Percentiles rank a stretch among this genome's conserved stretches.
phyloP scores from a whole-genome alignment of 2,888 invertebrate genomes.

The Cheilosia scutellata region DNA sequence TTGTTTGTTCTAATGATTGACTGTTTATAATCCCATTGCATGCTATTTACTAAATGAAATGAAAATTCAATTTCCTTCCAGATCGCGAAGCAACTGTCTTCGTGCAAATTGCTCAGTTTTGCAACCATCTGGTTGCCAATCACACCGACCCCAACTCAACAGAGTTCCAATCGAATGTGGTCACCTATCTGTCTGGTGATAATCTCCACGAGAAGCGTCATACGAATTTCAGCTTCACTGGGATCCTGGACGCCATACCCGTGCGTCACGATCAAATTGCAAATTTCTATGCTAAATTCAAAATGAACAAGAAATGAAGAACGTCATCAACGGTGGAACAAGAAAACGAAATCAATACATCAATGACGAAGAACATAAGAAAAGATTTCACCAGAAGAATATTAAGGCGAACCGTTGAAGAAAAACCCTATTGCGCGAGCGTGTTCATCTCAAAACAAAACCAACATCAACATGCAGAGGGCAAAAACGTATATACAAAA shows the following conservation, averaged over 20 bases:
- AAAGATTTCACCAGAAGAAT: slow-evolving; percentile 75
- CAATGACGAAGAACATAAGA: slow-evolving; percentile 74
- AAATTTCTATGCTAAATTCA: slow-evolving; percentile 94
- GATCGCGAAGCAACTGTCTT: slow-evolving; percentile 84
- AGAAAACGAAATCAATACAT: slow-evolving; percentile 72
- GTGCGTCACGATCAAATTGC: slow-evolving; percentile 92
- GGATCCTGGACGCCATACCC: slow-evolving; percentile 92
- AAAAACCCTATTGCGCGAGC: slow-evolving; percentile 70
- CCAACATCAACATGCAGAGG: slow-evolving; percentile 58
- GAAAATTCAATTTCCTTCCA: slow-evolving; percentile 60
- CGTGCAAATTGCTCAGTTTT: slow-evolving; percentile 83
- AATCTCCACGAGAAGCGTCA: slow-evolving; percentile 82
- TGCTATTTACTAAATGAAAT: not conserved
- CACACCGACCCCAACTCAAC: slow-evolving; percentile 85
- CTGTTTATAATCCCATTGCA: not conserved
- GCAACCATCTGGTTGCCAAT: slow-evolving; percentile 83
- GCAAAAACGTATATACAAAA: slow-evolving; percentile 52
- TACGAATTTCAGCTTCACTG: slow-evolving; percentile 89
- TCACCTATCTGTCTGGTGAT: slow-evolving; percentile 91
- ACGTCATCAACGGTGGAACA: slow-evolving; percentile 73
- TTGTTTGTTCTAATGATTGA: not conserved
- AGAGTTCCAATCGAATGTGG: slow-evolving; percentile 85
- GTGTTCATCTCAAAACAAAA: slow-evolving; percentile 69
- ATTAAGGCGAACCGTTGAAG: slow-evolving; percentile 74
- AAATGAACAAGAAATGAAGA: slow-evolving; percentile 86